Percentiles rank a stretch among this genome's conserved stretches.
These are phyloP conservation scores for Anthopleura xanthogrammica DNA, from an alignment of 92 coral and sea anemone species.

Conservation along the genomic window DNA sequence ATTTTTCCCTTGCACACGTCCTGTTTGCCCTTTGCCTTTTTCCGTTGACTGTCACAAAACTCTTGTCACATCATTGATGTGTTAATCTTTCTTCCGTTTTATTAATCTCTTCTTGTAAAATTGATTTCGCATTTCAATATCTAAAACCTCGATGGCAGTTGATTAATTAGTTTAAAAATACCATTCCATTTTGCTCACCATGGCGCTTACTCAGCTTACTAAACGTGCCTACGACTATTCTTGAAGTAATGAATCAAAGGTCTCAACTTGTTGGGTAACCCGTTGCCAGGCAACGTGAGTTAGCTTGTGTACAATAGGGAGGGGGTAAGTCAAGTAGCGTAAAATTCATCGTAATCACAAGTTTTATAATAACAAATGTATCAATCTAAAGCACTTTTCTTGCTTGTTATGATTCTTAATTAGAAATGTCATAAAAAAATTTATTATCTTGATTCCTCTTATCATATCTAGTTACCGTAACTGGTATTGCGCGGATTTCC, in stretches of 20 bases:
- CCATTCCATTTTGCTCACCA: neutral
- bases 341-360: neutral
- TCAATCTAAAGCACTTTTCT: neutral
- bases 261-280: neutral
- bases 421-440: neutral
- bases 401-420: neutral
- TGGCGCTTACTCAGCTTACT: neutral
- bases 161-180: neutral
- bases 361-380: neutral
- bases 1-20: neutral
- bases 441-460: neutral
- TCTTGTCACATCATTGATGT: neutral
- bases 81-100: conserved; percentile 12
- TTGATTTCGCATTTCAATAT: neutral
- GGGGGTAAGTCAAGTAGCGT: neutral
- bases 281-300: neutral
- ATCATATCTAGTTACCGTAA: neutral
- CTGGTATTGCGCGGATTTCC: neutral
- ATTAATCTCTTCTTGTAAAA: conserved; percentile 8
- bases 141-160: neutral
- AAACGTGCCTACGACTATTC: neutral
- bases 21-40: neutral
- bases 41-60: neutral
- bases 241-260: neutral
- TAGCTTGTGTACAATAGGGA: neutral